phyloP scores from a whole-genome alignment of 2,797 vertebrate genomes.

The Margarornis squamiger region DNA sequence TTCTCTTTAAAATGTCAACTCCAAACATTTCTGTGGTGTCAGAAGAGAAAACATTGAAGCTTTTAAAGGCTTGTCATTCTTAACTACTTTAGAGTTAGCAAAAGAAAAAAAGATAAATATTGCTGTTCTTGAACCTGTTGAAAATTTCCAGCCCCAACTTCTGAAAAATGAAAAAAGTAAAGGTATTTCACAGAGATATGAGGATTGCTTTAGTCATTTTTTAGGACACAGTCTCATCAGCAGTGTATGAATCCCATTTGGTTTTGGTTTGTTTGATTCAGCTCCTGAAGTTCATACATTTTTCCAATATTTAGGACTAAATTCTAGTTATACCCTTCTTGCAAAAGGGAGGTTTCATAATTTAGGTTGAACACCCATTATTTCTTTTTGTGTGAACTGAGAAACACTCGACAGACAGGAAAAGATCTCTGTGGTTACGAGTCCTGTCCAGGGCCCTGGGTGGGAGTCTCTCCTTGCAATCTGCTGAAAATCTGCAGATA shows the following conservation, averaged over 20 bases:
- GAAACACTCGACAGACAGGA: neutral
- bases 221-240: neutral
- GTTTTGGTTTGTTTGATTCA: neutral
- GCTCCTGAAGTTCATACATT: neutral
- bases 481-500: neutral
- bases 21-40: constrained; percentile 27
- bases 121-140: neutral
- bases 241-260: neutral
- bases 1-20: constrained; percentile 51
- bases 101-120: neutral
- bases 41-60: constrained; percentile 17
- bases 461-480: neutral
- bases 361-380: neutral
- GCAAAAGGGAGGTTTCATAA: neutral
- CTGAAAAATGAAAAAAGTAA: neutral
- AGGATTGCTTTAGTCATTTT: neutral
- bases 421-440: neutral
- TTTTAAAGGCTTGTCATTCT: constrained; percentile 33
- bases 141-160: neutral
- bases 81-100: neutral
- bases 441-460: neutral
- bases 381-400: neutral
- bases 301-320: neutral
- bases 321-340: neutral
- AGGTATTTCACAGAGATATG: neutral